phyloP scores from a whole-genome alignment of 2,797 vertebrate species.

The Tenualosa ilisha region DNA sequence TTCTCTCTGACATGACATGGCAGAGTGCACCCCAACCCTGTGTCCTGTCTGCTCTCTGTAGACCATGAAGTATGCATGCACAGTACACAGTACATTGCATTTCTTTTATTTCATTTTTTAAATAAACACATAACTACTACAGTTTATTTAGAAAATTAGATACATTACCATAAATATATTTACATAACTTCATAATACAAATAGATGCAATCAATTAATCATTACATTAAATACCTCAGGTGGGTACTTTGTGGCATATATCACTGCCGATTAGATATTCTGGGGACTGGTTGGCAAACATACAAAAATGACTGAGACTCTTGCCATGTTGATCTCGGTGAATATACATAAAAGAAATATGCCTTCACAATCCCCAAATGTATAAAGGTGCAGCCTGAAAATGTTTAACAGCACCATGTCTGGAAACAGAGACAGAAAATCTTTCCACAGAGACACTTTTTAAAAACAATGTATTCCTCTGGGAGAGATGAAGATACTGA shows the following conservation, averaged over 20 bases:
- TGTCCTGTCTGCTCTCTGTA: constrained; percentile 7
- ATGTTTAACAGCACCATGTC: constrained; percentile 57
- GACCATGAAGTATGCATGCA: constrained; percentile 12
- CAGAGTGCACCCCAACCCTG: neutral
- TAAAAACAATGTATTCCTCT: constrained; percentile 78
- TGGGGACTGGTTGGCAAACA: constrained; percentile 44
- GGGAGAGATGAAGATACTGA: constrained; percentile 78
- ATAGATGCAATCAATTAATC: neutral
- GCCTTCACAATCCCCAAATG: constrained; percentile 7
- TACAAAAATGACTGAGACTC: constrained; percentile 56
- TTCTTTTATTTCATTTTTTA: constrained; percentile 37
- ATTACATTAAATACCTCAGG: constrained; percentile 32
- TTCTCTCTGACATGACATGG: constrained; percentile 23
- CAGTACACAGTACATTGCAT: neutral
- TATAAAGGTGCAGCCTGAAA: constrained; percentile 23
- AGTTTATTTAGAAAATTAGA: constrained; percentile 34
- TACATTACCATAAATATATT: constrained; percentile 57
- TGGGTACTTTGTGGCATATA: constrained; percentile 17
- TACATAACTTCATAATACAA: constrained; percentile 42
- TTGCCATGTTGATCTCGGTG: constrained; percentile 60
- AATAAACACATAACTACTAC: constrained; percentile 34
- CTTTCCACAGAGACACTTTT: constrained; percentile 71
- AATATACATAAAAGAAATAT: constrained; percentile 58
- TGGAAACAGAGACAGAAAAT: constrained; percentile 58
- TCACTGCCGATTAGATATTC: constrained; percentile 37